These are phyloP conservation scores for Acanthacorydalis orientalis DNA, from an alignment of 2,888 invertebrate genomes.

Conservation along the genomic window DNA sequence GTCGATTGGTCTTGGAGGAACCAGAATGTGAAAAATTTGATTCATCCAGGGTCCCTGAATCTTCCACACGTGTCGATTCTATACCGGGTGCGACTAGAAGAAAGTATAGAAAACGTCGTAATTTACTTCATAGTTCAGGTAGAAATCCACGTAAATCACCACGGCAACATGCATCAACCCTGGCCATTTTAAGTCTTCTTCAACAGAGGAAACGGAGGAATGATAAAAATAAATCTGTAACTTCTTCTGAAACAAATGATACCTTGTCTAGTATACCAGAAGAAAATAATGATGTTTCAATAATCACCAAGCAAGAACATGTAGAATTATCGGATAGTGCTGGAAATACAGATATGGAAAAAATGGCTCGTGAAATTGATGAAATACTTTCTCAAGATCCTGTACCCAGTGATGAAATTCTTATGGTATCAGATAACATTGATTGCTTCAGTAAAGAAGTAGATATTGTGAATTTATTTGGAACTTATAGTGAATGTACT, in stretches of 20 bases:
- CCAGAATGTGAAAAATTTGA: background rate
- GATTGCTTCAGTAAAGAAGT: conserved; percentile 1
- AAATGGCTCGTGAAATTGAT: conserved; percentile 6
- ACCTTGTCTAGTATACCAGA: conserved; percentile 1
- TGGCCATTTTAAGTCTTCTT: conserved; percentile 58
- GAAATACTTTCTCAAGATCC: conserved; percentile 6
- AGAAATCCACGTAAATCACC: conserved; percentile 67
- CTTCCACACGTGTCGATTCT: background rate
- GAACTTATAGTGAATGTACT: conserved; percentile 30
- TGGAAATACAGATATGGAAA: conserved; percentile 1
- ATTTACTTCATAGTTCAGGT: conserved; percentile 24
- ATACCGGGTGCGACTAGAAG: background rate
- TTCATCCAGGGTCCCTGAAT: background rate
- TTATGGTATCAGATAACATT: background rate
- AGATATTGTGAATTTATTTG: conserved; percentile 29
- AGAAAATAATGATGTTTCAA: conserved; percentile 1
- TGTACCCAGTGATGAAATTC: background rate
- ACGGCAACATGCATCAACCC: conserved; percentile 72
- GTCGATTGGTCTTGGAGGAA: background rate
- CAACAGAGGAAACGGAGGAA: conserved; percentile 31
- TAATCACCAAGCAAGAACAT: conserved; percentile 1
- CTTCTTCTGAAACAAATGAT: conserved; percentile 11
- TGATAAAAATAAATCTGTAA: conserved; percentile 10
- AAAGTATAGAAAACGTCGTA: background rate
- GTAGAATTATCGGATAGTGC: background rate